A percentile compares a stretch with the other conserved stretches of the same genome.
phyloP scores from a whole-genome alignment of 2,797 vertebrate genomes.

The Poliocrania exsul region DNA sequence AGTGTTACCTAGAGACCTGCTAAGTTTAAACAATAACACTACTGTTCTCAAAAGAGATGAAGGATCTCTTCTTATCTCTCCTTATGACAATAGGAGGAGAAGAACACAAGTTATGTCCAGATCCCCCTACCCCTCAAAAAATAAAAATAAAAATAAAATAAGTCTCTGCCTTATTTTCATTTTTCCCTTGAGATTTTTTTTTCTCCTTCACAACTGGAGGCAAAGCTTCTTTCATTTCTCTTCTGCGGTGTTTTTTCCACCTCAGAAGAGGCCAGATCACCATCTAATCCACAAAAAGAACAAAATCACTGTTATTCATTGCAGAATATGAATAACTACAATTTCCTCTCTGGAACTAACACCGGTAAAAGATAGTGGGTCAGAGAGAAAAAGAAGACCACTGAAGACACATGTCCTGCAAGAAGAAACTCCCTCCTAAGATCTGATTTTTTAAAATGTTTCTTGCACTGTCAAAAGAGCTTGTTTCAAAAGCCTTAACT shows the following conservation, averaged over 20 bases:
- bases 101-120: neutral
- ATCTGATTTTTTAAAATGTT: neutral
- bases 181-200: neutral
- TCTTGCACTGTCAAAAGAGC: neutral
- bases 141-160: neutral
- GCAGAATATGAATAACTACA: neutral
- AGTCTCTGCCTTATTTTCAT: neutral
- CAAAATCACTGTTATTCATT: neutral
- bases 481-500: conserved; percentile 10
- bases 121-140: too few species aligned
- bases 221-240: neutral
- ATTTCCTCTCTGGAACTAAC: neutral
- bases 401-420: neutral
- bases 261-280: neutral
- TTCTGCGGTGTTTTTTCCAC: neutral
- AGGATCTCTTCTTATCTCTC: neutral
- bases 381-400: neutral
- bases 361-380: neutral
- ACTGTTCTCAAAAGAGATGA: neutral
- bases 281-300: neutral
- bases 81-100: neutral
- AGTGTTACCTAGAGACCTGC: conserved; percentile 8
- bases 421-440: neutral
- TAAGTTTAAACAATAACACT: neutral
- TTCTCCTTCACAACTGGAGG: neutral